Percentiles rank a stretch among this genome's conserved stretches.
Evolutionary conservation across 2,888 invertebrate genomes (phyloP).

Genomic region (Tetramorium bicarinatum): DNA sequence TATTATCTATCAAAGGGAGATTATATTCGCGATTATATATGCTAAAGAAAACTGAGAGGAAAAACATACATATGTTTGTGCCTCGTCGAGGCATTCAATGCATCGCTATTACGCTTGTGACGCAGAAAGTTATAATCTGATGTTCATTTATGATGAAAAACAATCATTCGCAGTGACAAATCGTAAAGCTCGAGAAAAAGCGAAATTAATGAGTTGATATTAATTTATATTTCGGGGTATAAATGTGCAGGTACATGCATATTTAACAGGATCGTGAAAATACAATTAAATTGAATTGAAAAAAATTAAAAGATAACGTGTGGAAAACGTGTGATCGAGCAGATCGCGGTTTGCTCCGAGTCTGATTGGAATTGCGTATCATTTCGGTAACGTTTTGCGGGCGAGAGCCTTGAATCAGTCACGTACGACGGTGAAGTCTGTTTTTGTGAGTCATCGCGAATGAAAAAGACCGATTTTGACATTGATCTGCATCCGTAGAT

Average conservation of each 20-base stretch:
- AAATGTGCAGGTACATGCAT: too few species aligned
- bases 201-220: background rate
- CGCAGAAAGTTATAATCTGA: background rate
- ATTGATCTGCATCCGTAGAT: slow-evolving; percentile 26
- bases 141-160: background rate
- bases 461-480: slow-evolving; percentile 22
- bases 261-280: background rate
- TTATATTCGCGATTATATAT: background rate
- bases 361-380: slow-evolving; percentile 27
- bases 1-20: background rate
- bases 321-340: background rate
- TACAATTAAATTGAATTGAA: background rate
- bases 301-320: slow-evolving; percentile 2
- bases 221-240: background rate
- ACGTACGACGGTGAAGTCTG: slow-evolving; percentile 15
- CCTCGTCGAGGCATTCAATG: background rate
- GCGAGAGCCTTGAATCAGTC: slow-evolving; percentile 34
- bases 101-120: background rate
- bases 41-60: background rate
- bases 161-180: background rate
- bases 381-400: slow-evolving; percentile 29
- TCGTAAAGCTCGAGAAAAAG: background rate
- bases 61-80: background rate
- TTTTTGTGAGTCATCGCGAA: slow-evolving; percentile 29
- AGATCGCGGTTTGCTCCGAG: background rate